phyloP scores from a whole-genome alignment of 2,113 vertebrate species.

The Todiramphus chloris region DNA sequence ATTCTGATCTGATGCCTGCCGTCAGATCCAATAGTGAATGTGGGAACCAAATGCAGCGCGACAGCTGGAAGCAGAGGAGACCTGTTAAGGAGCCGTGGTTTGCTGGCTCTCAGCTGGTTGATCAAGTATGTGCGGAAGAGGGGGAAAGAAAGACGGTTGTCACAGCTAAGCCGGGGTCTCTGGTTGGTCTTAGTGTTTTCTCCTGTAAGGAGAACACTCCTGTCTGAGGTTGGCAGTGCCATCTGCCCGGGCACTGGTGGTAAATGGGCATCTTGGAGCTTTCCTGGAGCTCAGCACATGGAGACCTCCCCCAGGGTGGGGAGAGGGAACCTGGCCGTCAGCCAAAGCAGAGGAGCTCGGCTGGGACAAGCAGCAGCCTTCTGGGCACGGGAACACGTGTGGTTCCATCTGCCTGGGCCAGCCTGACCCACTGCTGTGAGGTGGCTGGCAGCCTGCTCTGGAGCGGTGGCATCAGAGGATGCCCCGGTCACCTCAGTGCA shows the following conservation, averaged over 20 bases:
- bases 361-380: neutral
- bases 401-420: neutral
- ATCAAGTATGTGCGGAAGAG: neutral
- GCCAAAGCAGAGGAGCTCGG: neutral
- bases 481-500: neutral
- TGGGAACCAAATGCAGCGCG: neutral
- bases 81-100: neutral
- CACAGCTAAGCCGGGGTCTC: neutral
- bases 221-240: neutral
- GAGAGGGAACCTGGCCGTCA: neutral
- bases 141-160: neutral
- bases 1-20: neutral
- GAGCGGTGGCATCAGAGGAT: rapidly evolving
- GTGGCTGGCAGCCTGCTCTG: neutral
- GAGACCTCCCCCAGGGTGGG: neutral
- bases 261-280: rapidly evolving
- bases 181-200: neutral
- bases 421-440: rapidly evolving
- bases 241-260: rapidly evolving
- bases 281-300: neutral
- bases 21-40: neutral
- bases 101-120: neutral
- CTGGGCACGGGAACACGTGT: rapidly evolving
- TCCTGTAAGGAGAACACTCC: neutral
- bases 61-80: neutral